phyloP scores from a whole-genome alignment of 1,140 invertebrate species.

The Drosophila jambulina region DNA sequence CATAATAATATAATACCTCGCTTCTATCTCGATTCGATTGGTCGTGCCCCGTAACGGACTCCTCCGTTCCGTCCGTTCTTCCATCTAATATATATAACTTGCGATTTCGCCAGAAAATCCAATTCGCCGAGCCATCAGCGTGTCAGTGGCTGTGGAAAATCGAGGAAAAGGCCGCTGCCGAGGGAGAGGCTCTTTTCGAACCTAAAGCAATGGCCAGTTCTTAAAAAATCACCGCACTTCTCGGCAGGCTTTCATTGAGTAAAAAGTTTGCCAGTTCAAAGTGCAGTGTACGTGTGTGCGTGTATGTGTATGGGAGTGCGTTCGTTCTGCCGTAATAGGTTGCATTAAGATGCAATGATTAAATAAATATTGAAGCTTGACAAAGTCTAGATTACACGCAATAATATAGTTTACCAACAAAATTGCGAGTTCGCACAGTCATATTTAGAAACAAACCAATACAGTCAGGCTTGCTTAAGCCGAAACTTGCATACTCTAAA shows the following conservation, averaged over 20 bases:
- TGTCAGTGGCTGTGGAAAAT: constrained; percentile 37
- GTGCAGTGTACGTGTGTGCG: constrained; percentile 41
- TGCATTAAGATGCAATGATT: constrained; percentile 22
- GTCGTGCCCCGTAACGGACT: constrained; percentile 33
- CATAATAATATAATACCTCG: constrained; percentile 59
- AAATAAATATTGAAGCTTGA: constrained; percentile 18
- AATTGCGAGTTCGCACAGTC: constrained; percentile 10
- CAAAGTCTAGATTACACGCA: constrained; percentile 13
- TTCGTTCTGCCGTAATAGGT: constrained; percentile 21
- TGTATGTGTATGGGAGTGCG: constrained; percentile 3
- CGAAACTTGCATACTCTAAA: no score
- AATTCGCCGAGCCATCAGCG: constrained; percentile 37
- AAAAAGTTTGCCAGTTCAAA: constrained; percentile 39
- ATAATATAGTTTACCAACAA: constrained; percentile 2
- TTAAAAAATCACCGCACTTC: constrained; percentile 42
- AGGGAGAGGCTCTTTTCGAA: constrained; percentile 28
- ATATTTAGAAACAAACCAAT: not conserved
- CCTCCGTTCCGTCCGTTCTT: constrained; percentile 9
- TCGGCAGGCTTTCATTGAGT: constrained; percentile 23
- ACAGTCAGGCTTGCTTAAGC: constrained; percentile 1
- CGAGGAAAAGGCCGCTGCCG: constrained; percentile 21
- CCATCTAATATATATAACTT: constrained; percentile 15
- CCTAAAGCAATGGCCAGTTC: constrained; percentile 41
- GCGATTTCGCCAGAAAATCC: constrained; percentile 29
- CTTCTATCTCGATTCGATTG: constrained; percentile 56